Conservation (phyloP, 2,888 invertebrate genomes). For the Syrphus vitripennis region DNA sequence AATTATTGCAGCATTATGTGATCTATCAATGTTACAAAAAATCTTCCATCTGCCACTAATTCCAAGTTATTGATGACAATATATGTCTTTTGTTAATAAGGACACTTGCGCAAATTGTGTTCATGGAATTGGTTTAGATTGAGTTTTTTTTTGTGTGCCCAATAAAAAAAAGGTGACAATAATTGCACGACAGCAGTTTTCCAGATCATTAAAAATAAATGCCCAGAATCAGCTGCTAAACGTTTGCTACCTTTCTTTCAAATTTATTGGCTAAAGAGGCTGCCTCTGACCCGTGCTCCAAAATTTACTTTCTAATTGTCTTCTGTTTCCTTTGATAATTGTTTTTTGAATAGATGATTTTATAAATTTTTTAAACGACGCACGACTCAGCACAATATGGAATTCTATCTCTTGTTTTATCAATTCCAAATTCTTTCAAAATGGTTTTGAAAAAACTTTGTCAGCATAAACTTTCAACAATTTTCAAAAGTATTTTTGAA, state of each 20-base stretch:
- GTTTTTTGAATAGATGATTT: no score
- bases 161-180: neutral
- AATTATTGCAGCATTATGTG: conserved; percentile 46
- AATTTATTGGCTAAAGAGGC: neutral
- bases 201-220: conserved; percentile 5
- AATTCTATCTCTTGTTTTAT: no score
- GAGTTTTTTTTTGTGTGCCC: neutral
- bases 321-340: no score
- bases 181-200: neutral
- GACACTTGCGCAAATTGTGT: conserved; percentile 3
- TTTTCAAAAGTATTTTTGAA: no score
- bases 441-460: no score
- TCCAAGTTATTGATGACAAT: conserved; percentile 62
- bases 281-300: neutral
- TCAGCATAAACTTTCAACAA: no score
- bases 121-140: conserved; percentile 1
- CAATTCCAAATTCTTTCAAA: no score
- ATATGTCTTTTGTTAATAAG: conserved; percentile 3
- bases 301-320: neutral
- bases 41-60: conserved; percentile 66
- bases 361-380: no score
- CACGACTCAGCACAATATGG: no score
- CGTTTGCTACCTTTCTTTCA: neutral
- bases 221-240: neutral
- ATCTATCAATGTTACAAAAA: neutral